Conservation (phyloP, 2,113 vertebrate species). For the Otis tarda region DNA sequence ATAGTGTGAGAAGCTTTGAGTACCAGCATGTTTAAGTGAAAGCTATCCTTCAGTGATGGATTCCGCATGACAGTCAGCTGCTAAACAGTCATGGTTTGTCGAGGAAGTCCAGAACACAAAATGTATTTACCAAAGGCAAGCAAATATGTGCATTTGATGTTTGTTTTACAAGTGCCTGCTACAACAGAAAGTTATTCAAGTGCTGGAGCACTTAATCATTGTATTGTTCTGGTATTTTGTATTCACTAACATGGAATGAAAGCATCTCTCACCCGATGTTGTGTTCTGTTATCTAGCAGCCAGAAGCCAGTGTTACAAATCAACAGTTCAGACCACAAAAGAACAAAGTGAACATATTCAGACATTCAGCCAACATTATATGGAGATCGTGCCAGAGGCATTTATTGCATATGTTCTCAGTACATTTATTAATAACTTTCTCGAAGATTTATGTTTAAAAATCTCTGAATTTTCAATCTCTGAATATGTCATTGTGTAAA, state of each 20-base stretch:
- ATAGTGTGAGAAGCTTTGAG: not conserved
- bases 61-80: not conserved
- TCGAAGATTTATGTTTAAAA: not conserved
- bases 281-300: not conserved
- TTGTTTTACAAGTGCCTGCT: not conserved
- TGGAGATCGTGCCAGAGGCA: not conserved
- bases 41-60: not conserved
- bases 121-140: not conserved
- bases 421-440: constrained; percentile 26
- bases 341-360: not conserved
- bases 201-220: not conserved
- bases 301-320: not conserved
- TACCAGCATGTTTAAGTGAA: not conserved
- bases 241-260: not conserved
- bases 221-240: not conserved
- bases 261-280: not conserved
- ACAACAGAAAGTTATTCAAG: not conserved
- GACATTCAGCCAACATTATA: not conserved
- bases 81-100: not conserved
- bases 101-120: not conserved
- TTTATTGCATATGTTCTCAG: not conserved
- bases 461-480: not conserved
- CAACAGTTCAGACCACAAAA: not conserved
- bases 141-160: not conserved
- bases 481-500: not conserved